Base-by-base conservation (phyloP, 2,113 vertebrate genomes). In the Chloebia gouldiae region DNA sequence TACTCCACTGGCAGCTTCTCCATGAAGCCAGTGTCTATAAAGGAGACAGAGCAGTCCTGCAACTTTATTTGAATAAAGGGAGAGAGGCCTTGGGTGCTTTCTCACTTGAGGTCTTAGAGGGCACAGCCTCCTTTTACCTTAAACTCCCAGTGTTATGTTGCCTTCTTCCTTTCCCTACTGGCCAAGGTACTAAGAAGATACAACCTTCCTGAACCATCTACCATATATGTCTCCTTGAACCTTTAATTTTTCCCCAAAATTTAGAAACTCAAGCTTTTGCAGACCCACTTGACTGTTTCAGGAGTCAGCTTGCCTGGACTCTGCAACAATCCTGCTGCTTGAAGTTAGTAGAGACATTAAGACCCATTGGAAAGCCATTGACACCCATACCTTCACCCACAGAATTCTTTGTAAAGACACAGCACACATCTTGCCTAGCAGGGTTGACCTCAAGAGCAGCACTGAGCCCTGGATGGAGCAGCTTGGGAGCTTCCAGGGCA, bases 111-210 rank as follows among this genome's bases (percentile, higher is more conserved):
- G 16, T 40, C 35, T 50, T 40, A 17, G 45, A 77, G 28, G 57
- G 11, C 10, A 1, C 73, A 77, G 16, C 28, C 22, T 63, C 30
- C 17, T 50, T 50, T 63, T 50, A 16, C n/a, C 30, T 59, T 33
- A n/a, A 51, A 51, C 13, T 63, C 22, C 23, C 1, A 1, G 13
- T 6, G 0, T 1, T 28, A 33, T 20, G 5, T 25, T 63, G 22
- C 37, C 37, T 39, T n/a, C 30, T n/a, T n/a, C 14, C 47, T n/a
- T 63, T 63, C 11, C 30, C 37, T 3, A 7, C 22, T 50, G 57
- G 22, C 16, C 3, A 3, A 20, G 18, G 37, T 50, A n/a, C 5
- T 51, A 16, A 59, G 30, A 28, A 51, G 14, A 31, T n/a, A 27
- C 45, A 50, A 19, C 35, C 57, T 61, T 49, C 56, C 20, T 6